phyloP scores from a whole-genome alignment of 1,140 invertebrate species.

The Pachyrhynchus sulphureomaculatus region DNA sequence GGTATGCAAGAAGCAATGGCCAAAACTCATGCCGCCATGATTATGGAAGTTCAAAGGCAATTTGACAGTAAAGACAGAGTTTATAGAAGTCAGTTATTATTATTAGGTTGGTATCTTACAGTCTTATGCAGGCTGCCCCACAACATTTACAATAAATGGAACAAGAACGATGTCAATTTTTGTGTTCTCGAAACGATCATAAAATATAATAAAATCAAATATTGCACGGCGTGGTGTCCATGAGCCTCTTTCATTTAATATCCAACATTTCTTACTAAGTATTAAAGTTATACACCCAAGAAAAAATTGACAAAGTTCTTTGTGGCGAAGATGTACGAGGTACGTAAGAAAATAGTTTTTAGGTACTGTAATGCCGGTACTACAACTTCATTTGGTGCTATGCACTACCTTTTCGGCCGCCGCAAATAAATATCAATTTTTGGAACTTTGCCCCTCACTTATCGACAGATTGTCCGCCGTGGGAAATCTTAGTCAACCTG shows the following conservation, averaged over 20 bases:
- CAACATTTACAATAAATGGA: no score
- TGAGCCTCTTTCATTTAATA: no score
- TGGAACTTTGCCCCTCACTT: conserved; percentile 67
- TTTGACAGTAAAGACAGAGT: conserved; percentile 68
- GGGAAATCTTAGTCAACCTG: conserved; percentile 65
- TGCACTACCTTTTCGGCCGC: conserved; percentile 68
- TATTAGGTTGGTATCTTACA: conserved; percentile 52
- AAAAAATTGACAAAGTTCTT: no score
- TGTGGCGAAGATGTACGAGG: no score
- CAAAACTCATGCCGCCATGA: conserved; percentile 64
- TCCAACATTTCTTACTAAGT: no score
- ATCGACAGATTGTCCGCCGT: conserved; percentile 65
- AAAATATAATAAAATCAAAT: no score
- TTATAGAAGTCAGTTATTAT: conserved; percentile 61
- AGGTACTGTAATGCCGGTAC: conserved; percentile 63
- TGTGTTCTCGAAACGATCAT: no score
- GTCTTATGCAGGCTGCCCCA: no score
- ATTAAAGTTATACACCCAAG: no score
- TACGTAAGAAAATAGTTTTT: no score
- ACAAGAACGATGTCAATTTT: no score
- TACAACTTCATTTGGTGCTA: conserved; percentile 67
- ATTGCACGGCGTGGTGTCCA: no score
- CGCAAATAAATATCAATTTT: conserved; percentile 71
- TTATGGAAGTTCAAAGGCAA: conserved; percentile 67
- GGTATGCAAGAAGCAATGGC: conserved; percentile 66